Base-by-base conservation (phyloP, 2,113 vertebrate genomes). In the Salminus brasiliensis region DNA sequence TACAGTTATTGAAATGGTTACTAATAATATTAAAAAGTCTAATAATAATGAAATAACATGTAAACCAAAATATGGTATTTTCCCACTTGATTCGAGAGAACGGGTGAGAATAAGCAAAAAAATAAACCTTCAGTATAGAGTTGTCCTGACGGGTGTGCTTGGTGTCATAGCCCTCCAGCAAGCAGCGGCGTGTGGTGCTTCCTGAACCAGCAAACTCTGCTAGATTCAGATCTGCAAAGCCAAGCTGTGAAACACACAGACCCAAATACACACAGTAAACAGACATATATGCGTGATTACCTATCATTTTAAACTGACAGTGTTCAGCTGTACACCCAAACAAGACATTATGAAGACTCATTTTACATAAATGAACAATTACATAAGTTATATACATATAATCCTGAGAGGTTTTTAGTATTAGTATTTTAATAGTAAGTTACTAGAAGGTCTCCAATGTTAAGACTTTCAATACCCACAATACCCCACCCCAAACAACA, bases 41-140 rank as follows among this genome's bases (percentile, higher is more conserved):
- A n/a, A n/a, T n/a, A n/a, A n/a, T n/a, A n/a, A n/a, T n/a, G n/a
- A n/a, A n/a, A n/a, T n/a, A n/a, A n/a, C n/a, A n/a, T n/a, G n/a
- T n/a, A n/a, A n/a, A n/a, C n/a, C n/a, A n/a, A n/a, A n/a, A n/a
- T n/a, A n/a, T n/a, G n/a, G n/a, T n/a, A n/a, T n/a, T n/a, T n/a
- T n/a, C n/a, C n/a, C n/a, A n/a, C n/a, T n/a, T n/a, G n/a, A n/a
- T n/a, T n/a, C n/a, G n/a, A n/a, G n/a, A n/a, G n/a, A n/a, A n/a
- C n/a, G n/a, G n/a, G n/a, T n/a, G n/a, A n/a, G n/a, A n/a, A n/a
- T n/a, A n/a, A n/a, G n/a, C n/a, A n/a, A n/a, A n/a, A n/a, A n/a
- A n/a, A n/a, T n/a, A n/a, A n/a, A 98, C 98, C 96, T 99, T 99
- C 75, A 99, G 95, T 88, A 99, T 99, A 70, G 98, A 99, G 89